A percentile compares a stretch with the other conserved stretches of the same genome.
These are phyloP conservation scores for Mythimna ferrago DNA, from an alignment of 2,888 invertebrate genomes.

Conservation along the genomic window DNA sequence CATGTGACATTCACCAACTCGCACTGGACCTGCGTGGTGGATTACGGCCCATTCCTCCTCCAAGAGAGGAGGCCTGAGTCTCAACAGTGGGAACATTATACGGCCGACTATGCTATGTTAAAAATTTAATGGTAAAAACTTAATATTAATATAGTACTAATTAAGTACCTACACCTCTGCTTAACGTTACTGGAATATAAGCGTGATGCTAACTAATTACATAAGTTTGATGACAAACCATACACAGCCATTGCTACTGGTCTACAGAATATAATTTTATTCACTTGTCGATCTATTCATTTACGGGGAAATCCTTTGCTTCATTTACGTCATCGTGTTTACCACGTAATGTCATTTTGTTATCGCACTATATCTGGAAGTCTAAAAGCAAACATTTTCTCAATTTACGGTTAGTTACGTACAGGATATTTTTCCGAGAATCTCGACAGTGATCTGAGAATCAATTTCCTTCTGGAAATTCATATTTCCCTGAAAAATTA, in stretches of 20 bases:
- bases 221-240: not conserved
- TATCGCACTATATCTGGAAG: not conserved
- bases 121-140: too few species aligned
- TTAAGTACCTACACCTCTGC: too few species aligned
- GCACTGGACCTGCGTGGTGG: too few species aligned
- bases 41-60: too few species aligned
- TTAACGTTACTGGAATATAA: too few species aligned
- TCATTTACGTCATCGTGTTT: not conserved
- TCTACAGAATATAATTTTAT: not conserved
- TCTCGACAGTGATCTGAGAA: slow-evolving; percentile 27
- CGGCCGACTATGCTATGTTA: too few species aligned
- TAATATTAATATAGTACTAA: too few species aligned
- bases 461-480: slow-evolving; percentile 44
- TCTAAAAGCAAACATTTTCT: not conserved
- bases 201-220: too few species aligned
- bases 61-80: too few species aligned
- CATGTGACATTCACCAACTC: too few species aligned
- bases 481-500: slow-evolving; percentile 24
- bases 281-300: not conserved
- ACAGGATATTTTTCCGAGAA: slow-evolving; percentile 19
- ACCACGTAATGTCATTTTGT: not conserved
- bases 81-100: too few species aligned
- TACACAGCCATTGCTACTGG: too few species aligned
- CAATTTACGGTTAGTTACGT: not conserved
- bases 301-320: not conserved